Evolutionary conservation across 2,797 vertebrate species (phyloP), one percentile per base, ranked within the genome.

Genomic region (Artibeus jamaicensis): DNA sequence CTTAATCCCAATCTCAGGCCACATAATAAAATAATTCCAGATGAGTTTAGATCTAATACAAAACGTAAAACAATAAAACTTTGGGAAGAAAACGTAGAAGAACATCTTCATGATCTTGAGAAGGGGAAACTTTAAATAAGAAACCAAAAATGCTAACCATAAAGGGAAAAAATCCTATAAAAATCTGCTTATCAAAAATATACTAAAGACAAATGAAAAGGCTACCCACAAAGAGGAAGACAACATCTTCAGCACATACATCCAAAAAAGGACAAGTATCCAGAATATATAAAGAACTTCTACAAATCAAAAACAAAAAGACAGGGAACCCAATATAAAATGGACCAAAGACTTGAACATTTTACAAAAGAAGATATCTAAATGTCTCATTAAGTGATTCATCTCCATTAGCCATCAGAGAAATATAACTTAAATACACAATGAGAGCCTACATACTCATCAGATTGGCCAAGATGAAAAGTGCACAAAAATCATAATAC

Each of bases 11-110:
- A 68, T 89, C 73, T 95, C 65, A 95, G 77, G 73, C 15, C 42
- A 79, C 57, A 46, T 39, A 86, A 86, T 57, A 90, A 95, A 96
- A 93, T 12, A 71, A 92, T 85, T 86, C 82, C 21, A 92, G 42
- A 73, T 59, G n/a, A 93, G 76, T 29, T 48, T 9, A 95, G 24
- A 42, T 89, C 22, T 77, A 90, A 91, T 57, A 50, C 81, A 24
- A 96, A 76, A 89, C 34, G 42, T 77, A 76, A 89, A 92, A 71
- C 29, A 91, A 79, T 74, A 59, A 59, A 86, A 15, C n/a, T 86
- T 94, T 62, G 48, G 24, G 42, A 29, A 70, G 21, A 93, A 94
- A 94, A 50, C n/a, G 95, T 9, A 83, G 34, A 16, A 93, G 22
- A 90, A 70, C 26, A 77, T 81, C 62, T 81, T 84, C 59, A 90